Percentiles rank a stretch among this genome's conserved stretches.
These are phyloP conservation scores for Tyrannus savana DNA, from an alignment of 2,113 vertebrate genomes.

Conservation along the genomic window DNA sequence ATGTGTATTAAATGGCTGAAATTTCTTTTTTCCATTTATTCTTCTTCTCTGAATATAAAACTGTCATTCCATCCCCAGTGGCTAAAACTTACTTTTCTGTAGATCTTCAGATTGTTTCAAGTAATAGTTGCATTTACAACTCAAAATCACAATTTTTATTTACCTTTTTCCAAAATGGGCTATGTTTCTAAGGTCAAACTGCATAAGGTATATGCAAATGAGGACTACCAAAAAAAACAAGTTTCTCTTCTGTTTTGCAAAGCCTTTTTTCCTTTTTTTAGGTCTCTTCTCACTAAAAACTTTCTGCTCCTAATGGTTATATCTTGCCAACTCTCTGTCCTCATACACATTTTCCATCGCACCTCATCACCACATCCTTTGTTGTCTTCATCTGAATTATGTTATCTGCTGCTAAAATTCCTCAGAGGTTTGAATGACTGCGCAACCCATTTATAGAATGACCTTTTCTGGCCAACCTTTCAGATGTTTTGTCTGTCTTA, in stretches of 20 bases:
- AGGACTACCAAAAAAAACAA: not conserved
- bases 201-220: not conserved
- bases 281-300: not conserved
- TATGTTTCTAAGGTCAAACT: not conserved
- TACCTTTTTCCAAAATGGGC: not conserved
- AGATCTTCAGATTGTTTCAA: not conserved
- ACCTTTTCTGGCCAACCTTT: not conserved
- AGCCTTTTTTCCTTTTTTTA: not conserved
- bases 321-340: not conserved
- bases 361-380: not conserved
- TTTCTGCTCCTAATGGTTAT: not conserved
- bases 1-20: not conserved
- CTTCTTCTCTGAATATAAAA: not conserved
- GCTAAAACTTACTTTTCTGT: not conserved
- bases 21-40: not conserved
- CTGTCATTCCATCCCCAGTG: not conserved
- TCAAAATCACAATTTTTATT: not conserved
- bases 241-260: not conserved
- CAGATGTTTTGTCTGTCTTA: not conserved
- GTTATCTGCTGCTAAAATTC: slow-evolving; percentile 26
- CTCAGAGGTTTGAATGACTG: not conserved
- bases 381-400: not conserved
- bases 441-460: not conserved
- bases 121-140: not conserved
- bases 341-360: not conserved